Percentiles rank a stretch among this genome's conserved stretches.
These are phyloP conservation scores for Hydractinia echinata DNA, from an alignment of 30 jellyfish, hydroid and myxozoan genomes.

Conservation along the genomic window DNA sequence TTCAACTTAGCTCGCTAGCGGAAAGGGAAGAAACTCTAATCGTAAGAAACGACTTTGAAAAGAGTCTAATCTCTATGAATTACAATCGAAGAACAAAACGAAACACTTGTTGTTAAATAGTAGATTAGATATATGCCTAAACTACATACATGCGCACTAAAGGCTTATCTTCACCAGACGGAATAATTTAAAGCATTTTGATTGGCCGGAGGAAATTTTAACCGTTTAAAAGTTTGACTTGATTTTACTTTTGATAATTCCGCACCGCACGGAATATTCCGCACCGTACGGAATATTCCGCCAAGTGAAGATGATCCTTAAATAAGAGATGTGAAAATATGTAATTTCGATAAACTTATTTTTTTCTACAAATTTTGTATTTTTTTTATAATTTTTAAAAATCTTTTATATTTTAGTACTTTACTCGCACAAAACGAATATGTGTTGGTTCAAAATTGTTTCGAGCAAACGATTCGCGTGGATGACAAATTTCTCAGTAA, in stretches of 20 bases:
- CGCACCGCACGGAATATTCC: too few species aligned
- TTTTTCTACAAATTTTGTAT: background rate
- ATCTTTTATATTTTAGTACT: background rate
- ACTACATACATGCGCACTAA: too few species aligned
- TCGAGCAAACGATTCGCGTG: background rate
- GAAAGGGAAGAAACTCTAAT: constrained; percentile 18
- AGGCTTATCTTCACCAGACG: too few species aligned
- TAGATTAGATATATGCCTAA: too few species aligned
- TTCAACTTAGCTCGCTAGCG: background rate
- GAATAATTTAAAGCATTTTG: too few species aligned
- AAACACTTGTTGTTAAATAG: background rate
- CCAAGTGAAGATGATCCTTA: too few species aligned
- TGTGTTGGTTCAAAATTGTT: constrained; percentile 20
- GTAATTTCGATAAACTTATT: too few species aligned
- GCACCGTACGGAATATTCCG: too few species aligned
- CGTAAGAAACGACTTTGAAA: background rate
- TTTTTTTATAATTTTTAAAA: background rate
- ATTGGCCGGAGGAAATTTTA: too few species aligned
- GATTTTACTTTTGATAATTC: too few species aligned
- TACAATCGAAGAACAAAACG: background rate
- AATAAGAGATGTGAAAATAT: too few species aligned
- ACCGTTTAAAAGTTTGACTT: too few species aligned
- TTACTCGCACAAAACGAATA: constrained; percentile 9
- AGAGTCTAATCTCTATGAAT: background rate
- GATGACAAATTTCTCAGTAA: background rate